phyloP scores from a whole-genome alignment of 2,888 invertebrate species.

The Microctonus aethiopoides region DNA sequence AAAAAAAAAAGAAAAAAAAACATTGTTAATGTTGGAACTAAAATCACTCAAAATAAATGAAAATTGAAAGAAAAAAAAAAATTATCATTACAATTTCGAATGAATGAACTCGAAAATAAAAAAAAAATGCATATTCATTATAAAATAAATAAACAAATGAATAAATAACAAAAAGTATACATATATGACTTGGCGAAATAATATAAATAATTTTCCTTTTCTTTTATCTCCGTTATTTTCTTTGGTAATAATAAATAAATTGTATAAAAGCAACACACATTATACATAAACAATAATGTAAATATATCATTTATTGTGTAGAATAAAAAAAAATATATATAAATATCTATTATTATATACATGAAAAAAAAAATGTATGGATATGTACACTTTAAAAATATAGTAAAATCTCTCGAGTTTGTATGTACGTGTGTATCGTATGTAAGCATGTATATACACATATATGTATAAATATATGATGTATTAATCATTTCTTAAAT shows the following conservation, averaged over 20 bases:
- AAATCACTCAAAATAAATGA: no score
- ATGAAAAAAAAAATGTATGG: constrained; percentile 26
- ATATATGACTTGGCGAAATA: neutral
- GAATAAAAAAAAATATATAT: constrained; percentile 40
- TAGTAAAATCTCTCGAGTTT: constrained; percentile 15
- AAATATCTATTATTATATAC: constrained; percentile 35
- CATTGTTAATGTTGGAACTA: neutral
- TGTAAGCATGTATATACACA: no score
- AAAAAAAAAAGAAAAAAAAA: neutral
- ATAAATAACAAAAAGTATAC: constrained; percentile 5
- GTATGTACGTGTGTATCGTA: no score
- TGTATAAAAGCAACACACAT: constrained; percentile 36
- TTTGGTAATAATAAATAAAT: constrained; percentile 36
- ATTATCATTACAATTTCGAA: neutral
- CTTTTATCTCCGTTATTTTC: neutral
- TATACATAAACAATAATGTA: constrained; percentile 46
- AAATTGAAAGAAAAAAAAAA: neutral
- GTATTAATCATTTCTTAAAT: constrained; percentile 22
- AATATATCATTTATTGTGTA: constrained; percentile 53
- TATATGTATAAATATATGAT: no score
- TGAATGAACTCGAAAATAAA: neutral
- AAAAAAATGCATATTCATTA: no score
- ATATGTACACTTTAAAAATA: constrained; percentile 27
- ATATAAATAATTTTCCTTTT: constrained; percentile 9
- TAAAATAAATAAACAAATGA: neutral